Conservation (phyloP, 53 echinoderm and acorn worm species). For the Arbacia lixula region DNA sequence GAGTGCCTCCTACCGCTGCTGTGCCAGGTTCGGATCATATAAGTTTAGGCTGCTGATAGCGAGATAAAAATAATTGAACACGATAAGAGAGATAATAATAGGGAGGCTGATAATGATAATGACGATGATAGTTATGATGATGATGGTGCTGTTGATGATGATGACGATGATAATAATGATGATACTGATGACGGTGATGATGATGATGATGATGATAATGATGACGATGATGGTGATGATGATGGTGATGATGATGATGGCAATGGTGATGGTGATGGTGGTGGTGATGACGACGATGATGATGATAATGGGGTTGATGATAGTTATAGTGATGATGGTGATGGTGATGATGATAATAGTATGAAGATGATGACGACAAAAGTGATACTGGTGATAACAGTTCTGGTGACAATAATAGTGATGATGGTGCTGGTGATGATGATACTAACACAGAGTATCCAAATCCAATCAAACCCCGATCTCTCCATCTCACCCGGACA, state of each 20-base stretch:
- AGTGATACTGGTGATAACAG: not conserved
- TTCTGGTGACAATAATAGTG: not conserved
- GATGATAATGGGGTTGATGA: not conserved
- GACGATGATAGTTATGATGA: not conserved
- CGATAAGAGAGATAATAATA: not conserved
- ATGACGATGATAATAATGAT: slow-evolving; percentile 14
- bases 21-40: slow-evolving; percentile 79
- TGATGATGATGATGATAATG: slow-evolving; percentile 30
- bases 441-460: too few species aligned
- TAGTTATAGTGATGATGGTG: not conserved
- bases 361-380: not conserved
- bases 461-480: too few species aligned
- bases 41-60: too few species aligned
- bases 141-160: slow-evolving; percentile 1
- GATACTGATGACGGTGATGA: slow-evolving; percentile 7
- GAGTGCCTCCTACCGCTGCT: slow-evolving; percentile 88
- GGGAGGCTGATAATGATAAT: not conserved
- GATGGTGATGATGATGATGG: slow-evolving; percentile 16
- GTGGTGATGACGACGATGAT: slow-evolving; percentile 4
- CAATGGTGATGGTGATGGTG: not conserved
- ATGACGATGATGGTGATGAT: slow-evolving; percentile 19
- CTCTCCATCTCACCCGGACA: slow-evolving; percentile 24
- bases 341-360: not conserved
- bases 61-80: too few species aligned
- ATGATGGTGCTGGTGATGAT: not conserved